These are phyloP conservation scores for Belgica antarctica DNA, from an alignment of 2,888 invertebrate genomes.

Conservation along the genomic window DNA sequence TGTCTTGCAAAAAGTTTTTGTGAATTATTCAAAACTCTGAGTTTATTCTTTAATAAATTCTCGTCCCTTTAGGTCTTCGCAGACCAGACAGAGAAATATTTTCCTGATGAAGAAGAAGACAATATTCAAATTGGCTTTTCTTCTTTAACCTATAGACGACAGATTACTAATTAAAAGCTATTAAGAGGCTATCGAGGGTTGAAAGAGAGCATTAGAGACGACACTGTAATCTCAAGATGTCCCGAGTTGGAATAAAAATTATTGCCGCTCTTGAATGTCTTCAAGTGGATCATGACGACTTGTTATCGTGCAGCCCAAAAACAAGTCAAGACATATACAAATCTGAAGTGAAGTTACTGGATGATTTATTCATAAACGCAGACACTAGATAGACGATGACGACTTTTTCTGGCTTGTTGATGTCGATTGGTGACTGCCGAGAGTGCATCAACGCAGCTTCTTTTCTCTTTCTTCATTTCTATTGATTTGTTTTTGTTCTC, in stretches of 20 bases:
- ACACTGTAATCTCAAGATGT: constrained; percentile 18
- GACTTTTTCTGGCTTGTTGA: background rate
- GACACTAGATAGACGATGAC: constrained; percentile 34
- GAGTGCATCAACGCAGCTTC: constrained; percentile 8
- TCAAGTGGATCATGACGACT: constrained; percentile 42
- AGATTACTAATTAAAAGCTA: constrained; percentile 43
- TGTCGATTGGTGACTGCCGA: background rate
- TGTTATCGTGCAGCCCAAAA: constrained; percentile 36
- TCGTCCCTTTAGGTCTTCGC: background rate
- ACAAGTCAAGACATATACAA: background rate
- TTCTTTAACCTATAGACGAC: constrained; percentile 42
- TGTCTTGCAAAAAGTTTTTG: too few species aligned
- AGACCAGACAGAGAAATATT: background rate
- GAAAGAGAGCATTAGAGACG: constrained; percentile 4
- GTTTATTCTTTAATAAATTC: background rate
- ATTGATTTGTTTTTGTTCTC: background rate
- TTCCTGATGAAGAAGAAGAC: too few species aligned
- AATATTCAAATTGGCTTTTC: too few species aligned
- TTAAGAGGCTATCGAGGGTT: background rate
- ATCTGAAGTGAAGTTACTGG: constrained; percentile 15
- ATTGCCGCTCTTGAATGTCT: constrained; percentile 29
- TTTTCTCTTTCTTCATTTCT: background rate
- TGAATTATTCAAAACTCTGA: too few species aligned
- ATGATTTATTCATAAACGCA: constrained; percentile 39
- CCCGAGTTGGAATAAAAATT: constrained; percentile 8